Base-by-base conservation (phyloP, 2,113 vertebrate genomes). In the Girardinichthys multiradiatus region DNA sequence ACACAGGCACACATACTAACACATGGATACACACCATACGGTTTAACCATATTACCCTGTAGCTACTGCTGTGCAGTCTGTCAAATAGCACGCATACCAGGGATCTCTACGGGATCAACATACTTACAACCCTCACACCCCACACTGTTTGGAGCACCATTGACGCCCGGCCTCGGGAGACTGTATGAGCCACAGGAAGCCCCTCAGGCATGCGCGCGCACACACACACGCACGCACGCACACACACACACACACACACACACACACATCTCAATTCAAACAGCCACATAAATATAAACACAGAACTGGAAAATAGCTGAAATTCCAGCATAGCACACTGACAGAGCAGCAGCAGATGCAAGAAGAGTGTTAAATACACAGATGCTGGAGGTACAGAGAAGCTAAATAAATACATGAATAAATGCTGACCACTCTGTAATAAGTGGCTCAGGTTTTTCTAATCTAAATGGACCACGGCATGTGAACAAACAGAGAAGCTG, bases 301-400 rank as follows among this genome's bases (percentile, higher is more conserved):
- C 39, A 45, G 1, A 84, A 79, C 82, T 29, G 62, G 82, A 88
- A 92, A 93, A 94, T 93, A 83, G 81, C 87, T 91, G 71, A 77
- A 80, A 94, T 94, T 93, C 93, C 89, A 90, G 70, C 62, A 19
- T 79, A 72, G 90, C 88, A 92, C 76, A 73, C 83, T 13, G 68
- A 80, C 79, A 77, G 83, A 87, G 83, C 83, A 73, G 86, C 86
- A 90, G 86, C 91, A 93, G 90, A 91, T 89, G 85, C 74, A 72
- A 64, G 31, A 17, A 61, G 66, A 71, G 66, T 73, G 64, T 70
- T 75, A 70, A 78, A 78, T 33, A 66, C 79, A 82, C 85, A 90
- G 90, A 89, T 92, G 92, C 87, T 89, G 74, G 75, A 57, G 64
- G 51, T 37, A 74, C 39, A 57, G 64, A 42, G 35, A 76, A n/a